These are phyloP conservation scores for Cirrhinus mrigala DNA, from an alignment of 2,797 vertebrate genomes.

Conservation along the genomic window DNA sequence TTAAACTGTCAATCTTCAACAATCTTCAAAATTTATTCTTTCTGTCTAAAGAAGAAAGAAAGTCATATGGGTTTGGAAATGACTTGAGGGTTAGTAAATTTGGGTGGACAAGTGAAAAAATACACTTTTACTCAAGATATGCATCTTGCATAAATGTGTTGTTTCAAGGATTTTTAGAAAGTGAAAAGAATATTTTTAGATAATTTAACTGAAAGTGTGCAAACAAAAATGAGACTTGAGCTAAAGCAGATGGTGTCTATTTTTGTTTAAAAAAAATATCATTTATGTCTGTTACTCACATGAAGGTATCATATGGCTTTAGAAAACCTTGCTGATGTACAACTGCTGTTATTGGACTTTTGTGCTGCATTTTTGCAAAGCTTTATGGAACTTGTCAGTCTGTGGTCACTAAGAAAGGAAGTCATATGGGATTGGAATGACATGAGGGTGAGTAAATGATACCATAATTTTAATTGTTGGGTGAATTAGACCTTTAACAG, in stretches of 20 bases:
- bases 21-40: not conserved
- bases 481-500: not conserved
- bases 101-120: not conserved
- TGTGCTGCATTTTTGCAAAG: not conserved
- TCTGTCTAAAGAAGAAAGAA: not conserved
- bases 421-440: not conserved
- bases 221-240: not conserved
- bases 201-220: not conserved
- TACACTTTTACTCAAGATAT: not conserved
- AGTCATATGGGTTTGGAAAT: not conserved
- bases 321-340: not conserved
- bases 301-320: not conserved
- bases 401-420: not conserved
- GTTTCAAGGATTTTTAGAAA: not conserved
- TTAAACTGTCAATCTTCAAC: not conserved
- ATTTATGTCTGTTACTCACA: not conserved
- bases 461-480: not conserved
- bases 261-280: not conserved
- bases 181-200: not conserved
- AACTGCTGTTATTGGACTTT: not conserved
- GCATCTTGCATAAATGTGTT: not conserved
- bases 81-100: not conserved
- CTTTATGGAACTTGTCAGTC: not conserved
- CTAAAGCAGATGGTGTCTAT: not conserved
- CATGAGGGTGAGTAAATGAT: not conserved